Percentiles rank a stretch among this genome's conserved stretches.
These are phyloP conservation scores for Aspidiotus rigidus DNA, from an alignment of 2,888 invertebrate species.

Conservation along the genomic window DNA sequence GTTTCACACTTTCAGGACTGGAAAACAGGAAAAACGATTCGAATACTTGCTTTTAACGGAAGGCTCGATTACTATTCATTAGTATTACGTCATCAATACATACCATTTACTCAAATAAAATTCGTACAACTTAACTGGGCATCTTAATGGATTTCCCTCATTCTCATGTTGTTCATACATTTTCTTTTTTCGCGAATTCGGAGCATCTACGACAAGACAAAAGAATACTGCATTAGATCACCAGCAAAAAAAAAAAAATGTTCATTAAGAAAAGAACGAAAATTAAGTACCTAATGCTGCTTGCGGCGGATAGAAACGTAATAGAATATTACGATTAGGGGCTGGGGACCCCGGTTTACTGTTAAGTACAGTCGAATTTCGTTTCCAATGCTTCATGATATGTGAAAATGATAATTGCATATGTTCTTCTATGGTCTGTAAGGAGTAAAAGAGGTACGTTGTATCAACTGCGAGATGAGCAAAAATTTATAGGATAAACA, in stretches of 20 bases:
- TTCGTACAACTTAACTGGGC: constrained; percentile 92
- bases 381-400: constrained; percentile 92
- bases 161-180: constrained; percentile 91
- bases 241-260: no score
- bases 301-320: constrained; percentile 82
- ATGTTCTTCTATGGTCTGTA: constrained; percentile 80
- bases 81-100: no score
- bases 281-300: constrained; percentile 57
- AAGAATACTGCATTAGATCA: neutral
- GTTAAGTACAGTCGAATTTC: constrained; percentile 53
- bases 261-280: constrained; percentile 36
- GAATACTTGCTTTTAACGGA: neutral
- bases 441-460: constrained; percentile 37
- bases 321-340: constrained; percentile 69
- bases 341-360: constrained; percentile 50
- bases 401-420: constrained; percentile 88
- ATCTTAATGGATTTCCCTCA: constrained; percentile 80
- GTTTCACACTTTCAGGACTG: constrained; percentile 89
- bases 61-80: neutral
- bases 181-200: constrained; percentile 70
- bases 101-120: constrained; percentile 96
- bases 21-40: constrained; percentile 38
- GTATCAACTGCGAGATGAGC: neutral
- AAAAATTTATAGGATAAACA: constrained; percentile 2
- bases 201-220: constrained; percentile 50